These are phyloP conservation scores for Petrocephalus zakoni DNA, from an alignment of 2,113 vertebrate genomes.

Conservation along the genomic window DNA sequence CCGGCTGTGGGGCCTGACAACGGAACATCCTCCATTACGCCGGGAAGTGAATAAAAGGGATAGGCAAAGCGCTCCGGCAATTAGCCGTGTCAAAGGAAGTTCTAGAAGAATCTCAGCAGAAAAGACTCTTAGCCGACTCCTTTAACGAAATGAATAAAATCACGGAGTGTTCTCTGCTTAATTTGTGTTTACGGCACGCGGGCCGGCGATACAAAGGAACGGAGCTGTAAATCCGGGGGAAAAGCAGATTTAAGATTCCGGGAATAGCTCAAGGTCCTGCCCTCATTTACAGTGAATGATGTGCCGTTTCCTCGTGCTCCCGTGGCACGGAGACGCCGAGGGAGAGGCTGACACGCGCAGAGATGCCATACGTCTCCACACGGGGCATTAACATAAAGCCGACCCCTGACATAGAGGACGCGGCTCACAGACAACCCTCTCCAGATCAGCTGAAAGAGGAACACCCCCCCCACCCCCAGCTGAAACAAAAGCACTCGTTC, in stretches of 20 bases:
- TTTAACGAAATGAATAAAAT: conserved; percentile 36
- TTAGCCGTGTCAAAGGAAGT: neutral
- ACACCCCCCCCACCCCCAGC: too few relatives aligned
- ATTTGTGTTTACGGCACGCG: conserved; percentile 19
- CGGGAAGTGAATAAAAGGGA: neutral
- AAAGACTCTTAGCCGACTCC: conserved; percentile 18
- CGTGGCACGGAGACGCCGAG: neutral
- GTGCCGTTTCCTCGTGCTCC: conserved; percentile 40
- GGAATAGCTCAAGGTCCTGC: conserved; percentile 57
- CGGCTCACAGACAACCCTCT: conserved; percentile 31
- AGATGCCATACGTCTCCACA: conserved; percentile 6
- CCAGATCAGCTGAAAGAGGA: conserved; percentile 27
- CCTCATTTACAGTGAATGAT: conserved; percentile 63
- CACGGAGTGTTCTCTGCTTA: conserved; percentile 30
- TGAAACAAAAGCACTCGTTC: conserved; percentile 1
- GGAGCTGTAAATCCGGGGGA: conserved; percentile 38
- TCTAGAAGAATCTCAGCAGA: neutral
- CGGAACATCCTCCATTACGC: neutral
- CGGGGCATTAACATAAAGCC: conserved; percentile 30
- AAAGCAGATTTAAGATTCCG: conserved; percentile 52
- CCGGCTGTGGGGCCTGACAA: neutral
- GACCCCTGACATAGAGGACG: conserved; percentile 26
- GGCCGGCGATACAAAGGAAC: conserved; percentile 30
- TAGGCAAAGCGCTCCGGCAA: neutral
- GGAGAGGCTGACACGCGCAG: conserved; percentile 19